Evolutionary conservation across 2,888 invertebrate species (phyloP).

Genomic region (Digitonthophagus gazella): DNA sequence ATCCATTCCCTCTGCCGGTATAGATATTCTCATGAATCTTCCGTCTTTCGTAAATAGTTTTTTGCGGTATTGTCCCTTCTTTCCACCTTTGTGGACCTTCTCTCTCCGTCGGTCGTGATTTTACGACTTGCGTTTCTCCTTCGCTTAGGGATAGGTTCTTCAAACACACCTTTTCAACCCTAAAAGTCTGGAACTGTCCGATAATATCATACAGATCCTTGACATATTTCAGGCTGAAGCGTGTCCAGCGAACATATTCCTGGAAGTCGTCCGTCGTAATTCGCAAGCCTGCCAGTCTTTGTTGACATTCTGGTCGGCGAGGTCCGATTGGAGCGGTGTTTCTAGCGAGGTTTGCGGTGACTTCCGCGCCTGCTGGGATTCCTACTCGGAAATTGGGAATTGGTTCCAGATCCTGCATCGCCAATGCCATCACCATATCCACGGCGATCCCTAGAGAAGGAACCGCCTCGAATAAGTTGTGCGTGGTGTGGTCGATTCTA

Average conservation of each 20-base stretch:
- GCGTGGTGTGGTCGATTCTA: conserved; percentile 34
- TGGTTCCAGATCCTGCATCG: conserved; percentile 36
- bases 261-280: conserved; percentile 26
- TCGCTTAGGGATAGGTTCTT: conserved; percentile 30
- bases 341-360: conserved; percentile 35
- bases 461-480: conserved; percentile 41
- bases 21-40: too few relatives aligned
- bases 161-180: conserved; percentile 34
- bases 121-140: conserved; percentile 36
- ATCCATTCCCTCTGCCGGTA: too few relatives aligned
- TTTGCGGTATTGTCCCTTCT: not conserved
- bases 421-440: conserved; percentile 42
- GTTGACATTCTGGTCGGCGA: too few relatives aligned
- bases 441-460: conserved; percentile 41
- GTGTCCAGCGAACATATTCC: not conserved
- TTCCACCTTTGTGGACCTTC: not conserved
- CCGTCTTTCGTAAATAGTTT: too few relatives aligned
- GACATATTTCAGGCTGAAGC: not conserved
- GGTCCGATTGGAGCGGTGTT: conserved; percentile 33
- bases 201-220: conserved; percentile 33
- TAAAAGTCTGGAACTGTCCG: conserved; percentile 33
- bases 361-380: conserved; percentile 28
- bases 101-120: conserved; percentile 12
- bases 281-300: conserved; percentile 33
- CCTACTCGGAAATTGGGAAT: conserved; percentile 37